Evolutionary conservation across 2,888 invertebrate genomes (phyloP).

Genomic region (Drosophila recens): DNA sequence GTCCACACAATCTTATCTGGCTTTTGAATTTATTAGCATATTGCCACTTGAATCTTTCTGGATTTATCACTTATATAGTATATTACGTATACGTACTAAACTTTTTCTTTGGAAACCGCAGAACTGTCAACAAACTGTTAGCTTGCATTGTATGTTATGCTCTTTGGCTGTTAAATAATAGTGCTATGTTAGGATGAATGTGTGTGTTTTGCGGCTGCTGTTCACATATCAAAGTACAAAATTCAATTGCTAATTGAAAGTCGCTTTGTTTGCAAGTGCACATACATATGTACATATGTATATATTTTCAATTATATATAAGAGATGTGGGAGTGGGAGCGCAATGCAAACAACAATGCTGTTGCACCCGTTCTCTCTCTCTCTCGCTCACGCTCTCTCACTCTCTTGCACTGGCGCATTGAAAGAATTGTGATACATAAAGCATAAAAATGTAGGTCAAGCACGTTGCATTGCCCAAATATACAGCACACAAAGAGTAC

Average conservation of each 20-base stretch:
- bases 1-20: slow-evolving; percentile 38
- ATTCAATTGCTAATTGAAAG: slow-evolving; percentile 53
- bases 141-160: slow-evolving; percentile 3
- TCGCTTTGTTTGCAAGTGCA: slow-evolving; percentile 35
- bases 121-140: slow-evolving; percentile 37
- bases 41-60: slow-evolving; percentile 40
- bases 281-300: slow-evolving; percentile 15
- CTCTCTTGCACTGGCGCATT: slow-evolving; percentile 14
- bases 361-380: slow-evolving; percentile 14
- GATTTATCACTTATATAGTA: slow-evolving; percentile 37
- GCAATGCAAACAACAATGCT: slow-evolving; percentile 44
- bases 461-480: slow-evolving; percentile 56
- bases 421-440: slow-evolving; percentile 36
- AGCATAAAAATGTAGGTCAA: slow-evolving; percentile 54
- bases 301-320: slow-evolving; percentile 1
- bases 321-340: slow-evolving; percentile 34
- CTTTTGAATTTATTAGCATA: slow-evolving; percentile 42
- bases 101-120: slow-evolving; percentile 15
- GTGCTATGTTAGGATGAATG: slow-evolving; percentile 17
- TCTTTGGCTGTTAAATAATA: slow-evolving; percentile 17
- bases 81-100: slow-evolving; percentile 29
- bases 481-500: slow-evolving; percentile 23
- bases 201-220: background rate
- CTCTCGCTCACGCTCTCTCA: background rate
- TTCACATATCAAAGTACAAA: slow-evolving; percentile 36